These are phyloP conservation scores for Drosophila kambysellisi DNA, from an alignment of 2,888 invertebrate species.

Conservation along the genomic window DNA sequence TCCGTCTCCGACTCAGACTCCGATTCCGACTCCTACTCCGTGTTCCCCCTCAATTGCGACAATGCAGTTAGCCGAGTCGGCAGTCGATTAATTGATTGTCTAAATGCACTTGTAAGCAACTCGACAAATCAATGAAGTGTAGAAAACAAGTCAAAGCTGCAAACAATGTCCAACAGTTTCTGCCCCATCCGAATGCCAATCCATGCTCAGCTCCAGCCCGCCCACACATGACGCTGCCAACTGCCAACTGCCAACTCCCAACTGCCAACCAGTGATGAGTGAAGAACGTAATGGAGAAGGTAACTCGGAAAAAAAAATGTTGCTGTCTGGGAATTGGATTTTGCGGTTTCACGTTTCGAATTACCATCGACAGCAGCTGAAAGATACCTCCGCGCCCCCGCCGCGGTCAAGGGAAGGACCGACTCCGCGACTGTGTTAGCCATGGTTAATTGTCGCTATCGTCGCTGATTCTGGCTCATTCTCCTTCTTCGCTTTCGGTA, in stretches of 20 bases:
- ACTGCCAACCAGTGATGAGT: conserved; percentile 25
- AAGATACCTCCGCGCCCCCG: conserved; percentile 14
- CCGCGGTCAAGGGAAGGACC: background rate
- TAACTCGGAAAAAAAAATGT: conserved; percentile 33
- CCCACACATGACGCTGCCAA: conserved; percentile 33
- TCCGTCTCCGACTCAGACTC: background rate
- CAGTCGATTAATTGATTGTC: conserved; percentile 81
- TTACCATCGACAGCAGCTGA: conserved; percentile 79
- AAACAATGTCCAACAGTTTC: conserved; percentile 48
- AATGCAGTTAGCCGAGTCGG: conserved; percentile 42
- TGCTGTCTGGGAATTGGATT: conserved; percentile 79
- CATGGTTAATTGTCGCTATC: conserved; percentile 79
- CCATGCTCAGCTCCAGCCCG: conserved; percentile 19
- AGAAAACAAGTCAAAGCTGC: conserved; percentile 70
- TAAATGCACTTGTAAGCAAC: conserved; percentile 82
- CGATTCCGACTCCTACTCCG: background rate
- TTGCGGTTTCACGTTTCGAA: conserved; percentile 80
- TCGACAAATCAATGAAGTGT: conserved; percentile 80
- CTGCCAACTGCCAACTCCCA: background rate
- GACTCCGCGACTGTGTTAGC: conserved; percentile 64
- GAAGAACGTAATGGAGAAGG: conserved; percentile 46
- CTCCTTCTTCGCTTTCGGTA: conserved; percentile 10
- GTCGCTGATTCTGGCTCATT: conserved; percentile 38
- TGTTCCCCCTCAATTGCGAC: background rate
- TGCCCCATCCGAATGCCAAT: background rate